These are phyloP conservation scores for Myotis lucifugus DNA, from an alignment of 2,113 vertebrate genomes.

Conservation along the genomic window DNA sequence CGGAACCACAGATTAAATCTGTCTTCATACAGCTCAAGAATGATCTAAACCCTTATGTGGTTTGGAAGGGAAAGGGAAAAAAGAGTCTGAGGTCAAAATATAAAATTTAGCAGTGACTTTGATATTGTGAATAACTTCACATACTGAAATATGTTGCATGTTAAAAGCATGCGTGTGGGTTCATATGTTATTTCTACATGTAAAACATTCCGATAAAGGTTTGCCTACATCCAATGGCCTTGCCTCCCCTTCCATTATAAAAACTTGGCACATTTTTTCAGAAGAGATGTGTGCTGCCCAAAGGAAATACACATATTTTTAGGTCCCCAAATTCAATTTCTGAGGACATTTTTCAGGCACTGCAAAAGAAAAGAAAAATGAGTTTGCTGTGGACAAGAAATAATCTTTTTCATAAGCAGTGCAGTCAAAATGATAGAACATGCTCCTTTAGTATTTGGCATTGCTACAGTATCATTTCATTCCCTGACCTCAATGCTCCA, in stretches of 20 bases:
- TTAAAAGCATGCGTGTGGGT: not conserved
- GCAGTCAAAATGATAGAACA: not conserved
- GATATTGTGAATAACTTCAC: not conserved
- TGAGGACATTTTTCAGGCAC: conserved; percentile 42
- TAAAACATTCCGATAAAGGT: not conserved
- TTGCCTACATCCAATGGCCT: not conserved
- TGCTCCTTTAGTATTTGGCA: not conserved
- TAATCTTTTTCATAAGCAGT: conserved; percentile 56
- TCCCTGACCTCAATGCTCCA: conserved; percentile 54
- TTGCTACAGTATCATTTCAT: conserved; percentile 53
- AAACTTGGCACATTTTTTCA: conserved; percentile 29
- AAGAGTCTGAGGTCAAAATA: not conserved
- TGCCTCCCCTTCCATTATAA: not conserved
- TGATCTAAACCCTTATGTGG: not conserved
- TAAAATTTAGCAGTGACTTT: conserved; percentile 9
- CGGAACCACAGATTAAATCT: conserved; percentile 12
- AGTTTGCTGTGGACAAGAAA: conserved; percentile 43
- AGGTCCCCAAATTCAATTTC: conserved; percentile 42
- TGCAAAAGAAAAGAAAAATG: conserved; percentile 48
- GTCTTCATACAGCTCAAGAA: not conserved
- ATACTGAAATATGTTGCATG: not conserved
- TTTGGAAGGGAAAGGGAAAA: not conserved
- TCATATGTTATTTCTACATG: not conserved
- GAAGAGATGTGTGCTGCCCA: conserved; percentile 22
- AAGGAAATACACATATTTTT: conserved; percentile 43